Base-by-base conservation (phyloP, 1,140 invertebrate species). In the Homalodisca vitripennis region DNA sequence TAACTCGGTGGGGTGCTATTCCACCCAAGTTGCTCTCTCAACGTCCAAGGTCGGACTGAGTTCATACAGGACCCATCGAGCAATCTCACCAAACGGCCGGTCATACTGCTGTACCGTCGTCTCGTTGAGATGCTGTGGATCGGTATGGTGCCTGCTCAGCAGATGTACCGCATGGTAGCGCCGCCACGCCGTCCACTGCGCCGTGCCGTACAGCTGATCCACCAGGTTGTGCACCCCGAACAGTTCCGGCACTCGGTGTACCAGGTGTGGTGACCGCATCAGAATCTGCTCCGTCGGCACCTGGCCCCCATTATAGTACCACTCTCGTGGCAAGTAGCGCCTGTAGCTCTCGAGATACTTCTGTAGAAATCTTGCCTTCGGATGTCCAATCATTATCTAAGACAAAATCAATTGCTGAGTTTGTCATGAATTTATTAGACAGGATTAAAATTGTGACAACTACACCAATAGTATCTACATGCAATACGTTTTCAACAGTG, bases 251-350 rank as follows among this genome's bases (percentile, higher is more conserved):
- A 77, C 75, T 32, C 76, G 67, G 62, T 78, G 76, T 3, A 75
- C 70, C n/a, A 78, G 55, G 30, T 73, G 24, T 12, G 76, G 76
- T 26, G 48, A 13, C 22, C 69, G 65, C 24, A 71, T 29, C 6
- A 78, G 71, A 27, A 78, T 74, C n/a, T 70, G 67, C 51, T 74
- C 70, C 0, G 77, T 78, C 3, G 77, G 77, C 27, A 67, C 69
- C 57, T 77, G 70, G 17, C 78, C 78, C 2, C 75, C 78, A 73
- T 79, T 79, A 62, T 77, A 79, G 66, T 79, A 79, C 76, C 77
- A 79, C 26, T 66, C 48, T 30, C 69, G 55, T 3, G 76, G 73
- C 17, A 72, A 72, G 70, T 79, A 79, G 12, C 57, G 31, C 48
- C 67, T 67, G 51, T 80, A 80, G 22, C 77, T 71, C 22, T 77